Base-by-base conservation (phyloP, 1,140 invertebrate genomes). In the Thaumatotibia leucotreta region DNA sequence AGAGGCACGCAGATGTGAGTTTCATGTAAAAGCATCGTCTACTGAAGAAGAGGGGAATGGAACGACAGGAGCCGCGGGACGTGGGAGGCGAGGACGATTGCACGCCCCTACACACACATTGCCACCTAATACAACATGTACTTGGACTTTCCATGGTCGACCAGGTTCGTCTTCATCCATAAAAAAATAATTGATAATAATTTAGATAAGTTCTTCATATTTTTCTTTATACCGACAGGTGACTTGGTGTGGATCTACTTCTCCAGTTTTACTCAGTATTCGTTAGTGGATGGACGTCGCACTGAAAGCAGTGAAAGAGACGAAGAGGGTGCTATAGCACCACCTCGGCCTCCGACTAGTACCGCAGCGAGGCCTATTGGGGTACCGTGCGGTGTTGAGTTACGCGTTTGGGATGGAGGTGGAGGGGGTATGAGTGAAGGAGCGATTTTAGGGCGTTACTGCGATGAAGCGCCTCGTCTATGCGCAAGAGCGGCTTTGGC, bases 171-270 rank as follows among this genome's bases (percentile, higher is more conserved):
- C 3, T n/a, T 27, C n/a, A n/a, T n/a, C n/a, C n/a, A n/a, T n/a
- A n/a, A n/a, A n/a, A n/a, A n/a, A n/a, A n/a, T n/a, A n/a, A n/a
- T n/a, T n/a, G n/a, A n/a, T n/a, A n/a, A n/a, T n/a, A n/a, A n/a
- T n/a, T 11, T 20, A 6, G 17, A 5, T 20, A 45, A 20, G 39
- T 20, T 20, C 2, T 8, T 45, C 3, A 2, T n/a, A n/a, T 45
- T 29, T 4, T 29, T 2, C 14, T 58, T 52, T 20, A 31, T 52
- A 23, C 68, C 35, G 0, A 50, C 70, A 92, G 94, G 94, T 58
- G 96, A 97, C 77, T 92, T 95, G 24, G 94, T 98, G 17, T 98
- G 97, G 97, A 92, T 97, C 35, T 97, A 96, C 82, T 97, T 97
- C 82, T 88, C 96, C 54, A 96, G 95, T 61, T 97, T 97, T 86